These are phyloP conservation scores for Meteorus cinctellus DNA, from an alignment of 2,888 invertebrate species.

Conservation along the genomic window DNA sequence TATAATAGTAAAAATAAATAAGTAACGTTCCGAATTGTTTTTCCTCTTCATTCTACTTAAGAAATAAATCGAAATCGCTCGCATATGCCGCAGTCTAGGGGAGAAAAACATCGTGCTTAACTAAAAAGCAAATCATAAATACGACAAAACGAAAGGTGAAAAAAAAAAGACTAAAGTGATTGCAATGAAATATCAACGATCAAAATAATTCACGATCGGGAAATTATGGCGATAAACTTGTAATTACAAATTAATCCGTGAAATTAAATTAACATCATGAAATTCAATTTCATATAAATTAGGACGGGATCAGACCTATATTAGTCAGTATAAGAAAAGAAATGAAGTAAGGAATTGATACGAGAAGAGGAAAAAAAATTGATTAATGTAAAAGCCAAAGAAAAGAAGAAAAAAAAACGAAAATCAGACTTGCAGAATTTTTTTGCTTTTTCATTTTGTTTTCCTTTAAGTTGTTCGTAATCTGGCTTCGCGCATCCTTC, in stretches of 20 bases:
- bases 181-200: constrained; percentile 30
- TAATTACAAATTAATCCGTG: constrained; percentile 15
- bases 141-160: constrained; percentile 30
- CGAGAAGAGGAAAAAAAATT: constrained; percentile 29
- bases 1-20: constrained; percentile 11
- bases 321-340: constrained; percentile 18
- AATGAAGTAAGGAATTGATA: constrained; percentile 26
- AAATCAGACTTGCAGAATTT: constrained; percentile 39
- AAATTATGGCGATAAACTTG: constrained; percentile 21
- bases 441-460: constrained; percentile 15
- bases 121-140: constrained; percentile 42
- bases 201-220: constrained; percentile 3
- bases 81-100: constrained; percentile 52
- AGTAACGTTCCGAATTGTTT: background rate
- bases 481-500: constrained; percentile 3
- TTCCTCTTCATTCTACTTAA: background rate
- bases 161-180: constrained; percentile 29
- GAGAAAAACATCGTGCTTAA: constrained; percentile 49
- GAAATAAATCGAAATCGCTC: background rate
- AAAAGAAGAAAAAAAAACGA: constrained; percentile 34
- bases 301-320: constrained; percentile 7
- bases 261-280: constrained; percentile 15
- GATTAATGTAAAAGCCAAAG: constrained; percentile 18
- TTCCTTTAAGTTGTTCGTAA: constrained; percentile 1
- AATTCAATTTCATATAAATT: background rate